Evolutionary conservation across 2,113 vertebrate genomes (phyloP).

Genomic region (Pipa parva): DNA sequence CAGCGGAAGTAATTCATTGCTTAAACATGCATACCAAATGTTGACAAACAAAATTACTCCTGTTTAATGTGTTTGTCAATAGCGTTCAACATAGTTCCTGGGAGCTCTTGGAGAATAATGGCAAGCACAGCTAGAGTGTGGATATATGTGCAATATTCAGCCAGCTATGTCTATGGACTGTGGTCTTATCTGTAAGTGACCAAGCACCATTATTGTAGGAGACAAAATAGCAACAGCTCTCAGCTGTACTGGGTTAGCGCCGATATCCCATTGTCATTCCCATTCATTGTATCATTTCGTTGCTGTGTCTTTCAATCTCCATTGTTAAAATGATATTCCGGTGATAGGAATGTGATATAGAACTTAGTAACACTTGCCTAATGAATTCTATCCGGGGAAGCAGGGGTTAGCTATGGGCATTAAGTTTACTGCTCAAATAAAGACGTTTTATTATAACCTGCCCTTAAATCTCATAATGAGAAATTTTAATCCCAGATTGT

Average conservation of each 20-base stretch:
- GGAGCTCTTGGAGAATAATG: too few species aligned
- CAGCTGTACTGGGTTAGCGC: slow-evolving; percentile 1
- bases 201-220: slow-evolving; percentile 5
- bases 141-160: slow-evolving; percentile 2
- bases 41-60: slow-evolving; percentile 31
- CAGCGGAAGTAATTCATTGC: background rate
- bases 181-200: slow-evolving; percentile 8
- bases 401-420: too few species aligned
- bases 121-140: too few species aligned
- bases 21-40: slow-evolving; percentile 6
- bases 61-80: slow-evolving; percentile 25
- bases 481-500: too few species aligned
- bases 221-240: slow-evolving; percentile 5
- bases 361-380: slow-evolving; percentile 6
- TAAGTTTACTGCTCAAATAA: too few species aligned
- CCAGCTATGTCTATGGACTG: too few species aligned
- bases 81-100: background rate
- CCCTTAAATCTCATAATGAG: too few species aligned
- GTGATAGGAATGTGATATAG: slow-evolving; percentile 2
- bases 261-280: slow-evolving; percentile 20
- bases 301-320: background rate
- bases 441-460: too few species aligned
- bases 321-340: slow-evolving; percentile 4
- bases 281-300: background rate
- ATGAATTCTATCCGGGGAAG: background rate